Percentiles rank a stretch among this genome's conserved stretches.
These are phyloP conservation scores for Dasyornis broadbenti DNA, from an alignment of 2,113 vertebrate species.

Conservation along the genomic window DNA sequence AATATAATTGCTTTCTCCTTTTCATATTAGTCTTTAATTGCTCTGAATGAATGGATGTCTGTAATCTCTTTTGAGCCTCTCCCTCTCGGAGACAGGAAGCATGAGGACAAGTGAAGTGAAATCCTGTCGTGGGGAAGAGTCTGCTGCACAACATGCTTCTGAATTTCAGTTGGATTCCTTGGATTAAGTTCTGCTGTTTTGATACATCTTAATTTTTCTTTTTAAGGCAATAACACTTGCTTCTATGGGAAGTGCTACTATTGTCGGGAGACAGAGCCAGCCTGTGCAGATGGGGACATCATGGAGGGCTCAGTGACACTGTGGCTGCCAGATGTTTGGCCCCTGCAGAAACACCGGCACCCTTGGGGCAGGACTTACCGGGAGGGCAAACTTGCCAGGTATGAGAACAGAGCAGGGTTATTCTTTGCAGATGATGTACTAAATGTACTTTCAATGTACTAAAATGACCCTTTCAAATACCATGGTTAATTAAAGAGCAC, in stretches of 20 bases:
- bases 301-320: conserved; percentile 96
- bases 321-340: conserved; percentile 97
- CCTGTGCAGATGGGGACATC: conserved; percentile 87
- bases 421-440: rapidly evolving
- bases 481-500: background rate
- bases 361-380: conserved; percentile 97
- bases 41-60: background rate
- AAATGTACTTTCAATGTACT: too few species aligned
- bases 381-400: conserved; percentile 96
- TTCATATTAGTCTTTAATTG: background rate
- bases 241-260: conserved; percentile 99
- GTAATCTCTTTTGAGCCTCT: background rate
- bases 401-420: background rate
- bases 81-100: background rate
- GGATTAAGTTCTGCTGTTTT: background rate
- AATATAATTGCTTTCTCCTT: background rate
- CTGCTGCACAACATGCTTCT: background rate
- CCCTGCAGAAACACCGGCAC: conserved; percentile 94
- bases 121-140: background rate
- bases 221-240: conserved; percentile 91
- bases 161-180: background rate
- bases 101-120: background rate
- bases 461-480: background rate
- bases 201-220: background rate
- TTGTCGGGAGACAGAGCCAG: conserved; percentile 94